Conservation (phyloP, 2,797 vertebrate genomes). For the Lycodopsis pacificus region DNA sequence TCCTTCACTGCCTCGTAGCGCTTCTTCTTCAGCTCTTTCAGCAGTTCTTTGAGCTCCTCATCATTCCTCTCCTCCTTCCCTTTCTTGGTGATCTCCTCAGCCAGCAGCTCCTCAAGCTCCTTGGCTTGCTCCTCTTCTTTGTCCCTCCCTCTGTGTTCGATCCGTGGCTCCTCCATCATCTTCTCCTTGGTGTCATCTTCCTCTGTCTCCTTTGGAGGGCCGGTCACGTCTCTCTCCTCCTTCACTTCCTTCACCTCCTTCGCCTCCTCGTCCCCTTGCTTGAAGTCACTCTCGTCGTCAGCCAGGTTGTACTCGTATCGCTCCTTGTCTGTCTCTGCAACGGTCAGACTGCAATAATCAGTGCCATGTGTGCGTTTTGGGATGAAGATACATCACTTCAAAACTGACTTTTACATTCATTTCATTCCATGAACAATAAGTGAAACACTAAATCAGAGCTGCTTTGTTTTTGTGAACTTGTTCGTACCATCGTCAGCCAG, state of each 20-base stretch:
- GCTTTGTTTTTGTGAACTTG: not conserved
- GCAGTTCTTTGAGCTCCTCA: slow-evolving; percentile 74
- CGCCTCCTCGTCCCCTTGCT: slow-evolving; percentile 52
- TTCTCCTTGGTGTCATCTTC: slow-evolving; percentile 47
- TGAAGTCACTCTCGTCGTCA: slow-evolving; percentile 58
- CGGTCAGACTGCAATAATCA: slow-evolving; percentile 6
- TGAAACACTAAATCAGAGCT: not conserved
- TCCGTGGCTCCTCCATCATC: slow-evolving; percentile 65
- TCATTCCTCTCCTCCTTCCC: slow-evolving; percentile 69
- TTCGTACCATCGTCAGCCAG: slow-evolving; percentile 78
- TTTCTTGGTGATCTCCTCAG: slow-evolving; percentile 74
- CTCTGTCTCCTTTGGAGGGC: slow-evolving; percentile 17
- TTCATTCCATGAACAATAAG: not conserved
- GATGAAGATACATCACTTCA: not conserved
- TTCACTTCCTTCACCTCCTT: slow-evolving; percentile 37
- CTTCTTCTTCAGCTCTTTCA: slow-evolving; percentile 80
- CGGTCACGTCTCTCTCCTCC: slow-evolving; percentile 35
- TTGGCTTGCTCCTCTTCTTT: slow-evolving; percentile 74
- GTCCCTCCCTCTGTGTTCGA: slow-evolving; percentile 50
- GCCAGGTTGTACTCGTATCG: slow-evolving; percentile 61
- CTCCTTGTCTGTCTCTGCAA: slow-evolving; percentile 73
- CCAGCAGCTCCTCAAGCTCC: slow-evolving; percentile 78
- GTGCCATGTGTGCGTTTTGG: not conserved
- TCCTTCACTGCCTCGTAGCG: slow-evolving; percentile 72
- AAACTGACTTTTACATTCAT: not conserved